Evolutionary conservation across 1,140 invertebrate genomes (phyloP), one percentile per base, ranked within the genome.

Genomic region (Ylistrum balloti): DNA sequence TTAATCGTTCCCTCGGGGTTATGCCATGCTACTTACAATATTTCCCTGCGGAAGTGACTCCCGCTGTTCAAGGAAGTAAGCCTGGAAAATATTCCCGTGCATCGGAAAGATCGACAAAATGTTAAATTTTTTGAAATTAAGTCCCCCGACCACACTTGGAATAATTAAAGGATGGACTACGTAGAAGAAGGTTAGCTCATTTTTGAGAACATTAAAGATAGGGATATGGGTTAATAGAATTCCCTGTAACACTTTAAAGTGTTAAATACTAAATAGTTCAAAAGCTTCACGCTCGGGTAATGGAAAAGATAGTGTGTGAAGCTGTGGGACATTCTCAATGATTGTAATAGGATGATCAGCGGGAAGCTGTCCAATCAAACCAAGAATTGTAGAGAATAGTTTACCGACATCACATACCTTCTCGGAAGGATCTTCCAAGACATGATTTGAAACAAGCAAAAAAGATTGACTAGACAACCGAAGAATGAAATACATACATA

Each of bases 181-280:
- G n/a, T 28, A 28, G 15, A 5, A 74, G 22, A 74, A 17, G n/a
- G 56, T 74, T 74, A 74, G 56, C 22, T 74, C 56, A 5, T 56
- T 3, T 56, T 56, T 56, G 13, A 22, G 45, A 56, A 38, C 41
- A 17, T 9, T 74, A 28, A 2, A 74, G 56, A 74, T 74, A n/a
- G n/a, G 5, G 56, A 74, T 74, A 9, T 74, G n/a, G 56, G 15
- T 28, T 74, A 74, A 74, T 74, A 74, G 56, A 74, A 74, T 74
- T 28, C n/a, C 56, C 56, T 28, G 11, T 1, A 74, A 74, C 56
- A 74, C 56, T 74, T 74, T 5, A 28, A 74, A 74, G 56, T 74
- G 56, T 74, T 28, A 74, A 1, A 74, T 74, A 28, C 56, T 74
- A 74, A n/a, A 74, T n/a, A 74, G 56, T 74, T 74, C 56, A 74